phyloP scores from a whole-genome alignment of 2,797 vertebrate genomes.

The Microcaecilia unicolor region DNA sequence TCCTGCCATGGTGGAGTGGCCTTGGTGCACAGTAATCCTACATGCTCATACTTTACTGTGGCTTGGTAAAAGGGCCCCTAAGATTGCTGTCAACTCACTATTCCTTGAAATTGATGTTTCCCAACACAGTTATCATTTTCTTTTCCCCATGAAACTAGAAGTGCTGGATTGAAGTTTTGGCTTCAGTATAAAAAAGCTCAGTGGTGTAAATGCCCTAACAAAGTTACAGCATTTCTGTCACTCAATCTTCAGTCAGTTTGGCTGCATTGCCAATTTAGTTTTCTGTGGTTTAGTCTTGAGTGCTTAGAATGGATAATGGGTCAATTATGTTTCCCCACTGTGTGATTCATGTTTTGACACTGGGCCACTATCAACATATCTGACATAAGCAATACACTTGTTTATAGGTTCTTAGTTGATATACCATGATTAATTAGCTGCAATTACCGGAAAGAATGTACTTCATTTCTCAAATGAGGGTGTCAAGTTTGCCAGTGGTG shows the following conservation, averaged over 20 bases:
- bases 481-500: not conserved
- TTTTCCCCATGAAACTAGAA: too few species aligned
- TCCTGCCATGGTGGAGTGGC: too few species aligned
- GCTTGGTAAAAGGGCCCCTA: too few species aligned
- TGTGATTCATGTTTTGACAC: not conserved
- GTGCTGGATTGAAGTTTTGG: too few species aligned
- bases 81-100: too few species aligned
- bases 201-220: not conserved
- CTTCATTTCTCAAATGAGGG: not conserved
- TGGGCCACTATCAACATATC: not conserved
- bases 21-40: too few species aligned
- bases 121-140: too few species aligned
- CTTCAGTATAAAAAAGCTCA: too few species aligned
- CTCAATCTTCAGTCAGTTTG: not conserved
- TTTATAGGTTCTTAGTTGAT: conserved; percentile 13
- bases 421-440: conserved; percentile 11
- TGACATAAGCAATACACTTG: not conserved
- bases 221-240: not conserved
- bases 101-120: too few species aligned
- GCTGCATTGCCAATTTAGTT: not conserved
- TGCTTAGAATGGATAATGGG: not conserved
- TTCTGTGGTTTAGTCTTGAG: conserved; percentile 1
- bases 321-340: not conserved
- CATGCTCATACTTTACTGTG: too few species aligned
- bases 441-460: not conserved